A percentile compares a stretch with the other conserved stretches of the same genome.
phyloP scores from a whole-genome alignment of 2,113 vertebrate genomes.

The Asarcornis scutulata region DNA sequence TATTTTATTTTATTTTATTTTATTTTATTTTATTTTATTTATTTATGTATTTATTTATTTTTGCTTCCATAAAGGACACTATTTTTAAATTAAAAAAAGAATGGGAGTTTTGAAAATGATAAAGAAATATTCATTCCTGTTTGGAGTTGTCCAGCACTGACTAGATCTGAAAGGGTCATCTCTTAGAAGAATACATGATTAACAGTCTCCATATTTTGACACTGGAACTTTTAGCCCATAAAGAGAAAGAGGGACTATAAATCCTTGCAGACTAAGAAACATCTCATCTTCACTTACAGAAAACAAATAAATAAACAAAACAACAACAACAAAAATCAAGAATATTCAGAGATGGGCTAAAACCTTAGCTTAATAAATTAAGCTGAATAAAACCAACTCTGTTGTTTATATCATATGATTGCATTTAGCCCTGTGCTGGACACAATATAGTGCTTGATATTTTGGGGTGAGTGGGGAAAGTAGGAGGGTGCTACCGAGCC shows the following conservation, averaged over 20 bases:
- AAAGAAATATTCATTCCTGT: neutral
- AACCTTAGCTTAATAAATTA: neutral
- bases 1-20: no score
- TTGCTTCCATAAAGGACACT: neutral
- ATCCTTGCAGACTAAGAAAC: conserved; percentile 40
- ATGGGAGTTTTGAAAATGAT: neutral
- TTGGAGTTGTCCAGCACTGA: neutral
- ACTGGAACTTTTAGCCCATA: conserved; percentile 20
- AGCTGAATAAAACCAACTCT: neutral
- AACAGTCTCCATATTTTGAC: conserved; percentile 6
- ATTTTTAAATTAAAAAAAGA: neutral
- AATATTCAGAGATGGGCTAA: conserved; percentile 41
- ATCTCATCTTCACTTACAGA: conserved; percentile 2
- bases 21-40: no score
- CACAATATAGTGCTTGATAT: neutral
- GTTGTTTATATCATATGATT: conserved; percentile 30
- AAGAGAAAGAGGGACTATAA: conserved; percentile 23
- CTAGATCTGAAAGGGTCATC: conserved; percentile 10
- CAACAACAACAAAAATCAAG: neutral
- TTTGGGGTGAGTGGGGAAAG: neutral
- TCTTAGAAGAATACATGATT: conserved; percentile 10
- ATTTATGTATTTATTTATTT: no score
- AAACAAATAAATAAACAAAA: neutral
- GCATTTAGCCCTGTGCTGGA: conserved; percentile 8
- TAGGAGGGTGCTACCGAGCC: neutral